Percentiles rank a stretch among this genome's conserved stretches.
phyloP scores from a whole-genome alignment of 2,888 invertebrate species.

The Hermaeophaga mercurialis region DNA sequence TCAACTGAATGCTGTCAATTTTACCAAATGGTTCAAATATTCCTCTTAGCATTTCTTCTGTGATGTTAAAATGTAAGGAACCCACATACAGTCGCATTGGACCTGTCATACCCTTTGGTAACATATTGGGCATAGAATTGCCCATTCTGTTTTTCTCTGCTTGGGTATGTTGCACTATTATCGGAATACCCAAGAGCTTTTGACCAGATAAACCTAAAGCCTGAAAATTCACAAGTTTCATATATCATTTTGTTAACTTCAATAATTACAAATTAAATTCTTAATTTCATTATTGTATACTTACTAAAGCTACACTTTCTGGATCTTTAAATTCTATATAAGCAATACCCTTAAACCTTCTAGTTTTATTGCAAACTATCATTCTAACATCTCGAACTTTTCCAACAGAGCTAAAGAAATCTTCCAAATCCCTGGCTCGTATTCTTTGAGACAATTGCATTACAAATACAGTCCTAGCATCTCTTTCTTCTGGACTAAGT shows the following conservation, averaged over 20 bases:
- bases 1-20: slow-evolving; percentile 92
- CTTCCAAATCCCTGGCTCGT: slow-evolving; percentile 92
- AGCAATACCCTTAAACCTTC: slow-evolving; percentile 98
- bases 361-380: slow-evolving; percentile 98
- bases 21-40: slow-evolving; percentile 99
- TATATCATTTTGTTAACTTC: not conserved
- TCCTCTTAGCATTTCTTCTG: slow-evolving; percentile 97
- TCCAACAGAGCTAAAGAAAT: slow-evolving; percentile 98
- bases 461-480: slow-evolving; percentile 98
- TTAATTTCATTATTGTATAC: too few species aligned
- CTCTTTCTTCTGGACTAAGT: slow-evolving; percentile 94
- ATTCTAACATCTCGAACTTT: slow-evolving; percentile 97
- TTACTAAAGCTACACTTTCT: slow-evolving; percentile 92
- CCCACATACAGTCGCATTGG: slow-evolving; percentile 98
- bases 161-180: slow-evolving; percentile 97
- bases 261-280: too few species aligned
- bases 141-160: slow-evolving; percentile 94
- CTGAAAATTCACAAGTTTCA: slow-evolving; percentile 58
- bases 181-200: slow-evolving; percentile 92
- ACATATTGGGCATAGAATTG: slow-evolving; percentile 80
- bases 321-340: slow-evolving; percentile 99
- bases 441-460: slow-evolving; percentile 97
- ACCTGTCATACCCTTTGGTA: slow-evolving; percentile 87
- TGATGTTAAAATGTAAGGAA: slow-evolving; percentile 97
- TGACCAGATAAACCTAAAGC: slow-evolving; percentile 96